A percentile compares a stretch with the other conserved stretches of the same genome.
Evolutionary conservation across 2,113 vertebrate genomes (phyloP).

Genomic region (Aegypius monachus): DNA sequence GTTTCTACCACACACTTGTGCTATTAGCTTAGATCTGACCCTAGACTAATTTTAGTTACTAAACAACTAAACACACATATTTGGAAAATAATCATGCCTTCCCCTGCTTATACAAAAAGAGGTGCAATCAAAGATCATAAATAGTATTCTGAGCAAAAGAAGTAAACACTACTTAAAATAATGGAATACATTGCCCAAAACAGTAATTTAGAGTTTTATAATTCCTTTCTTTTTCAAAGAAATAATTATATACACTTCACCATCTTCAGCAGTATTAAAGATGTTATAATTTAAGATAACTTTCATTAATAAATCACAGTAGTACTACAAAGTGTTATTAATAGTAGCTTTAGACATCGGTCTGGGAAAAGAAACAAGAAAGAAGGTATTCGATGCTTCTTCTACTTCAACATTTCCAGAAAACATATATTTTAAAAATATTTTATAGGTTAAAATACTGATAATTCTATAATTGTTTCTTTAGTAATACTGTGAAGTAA

Average conservation of each 20-base stretch:
- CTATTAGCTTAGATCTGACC: neutral
- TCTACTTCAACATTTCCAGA: slow-evolving; percentile 41
- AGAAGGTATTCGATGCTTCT: neutral
- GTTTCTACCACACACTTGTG: neutral
- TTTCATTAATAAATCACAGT: slow-evolving; percentile 68
- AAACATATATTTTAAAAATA: slow-evolving; percentile 65
- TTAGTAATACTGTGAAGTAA: slow-evolving; percentile 65
- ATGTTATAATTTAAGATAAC: slow-evolving; percentile 53
- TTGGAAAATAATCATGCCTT: neutral
- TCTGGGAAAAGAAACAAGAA: slow-evolving; percentile 50
- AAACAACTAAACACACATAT: neutral
- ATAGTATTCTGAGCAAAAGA: slow-evolving; percentile 30
- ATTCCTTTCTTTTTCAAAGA: slow-evolving; percentile 55
- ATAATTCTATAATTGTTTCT: slow-evolving; percentile 69
- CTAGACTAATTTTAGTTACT: neutral
- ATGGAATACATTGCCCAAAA: slow-evolving; percentile 42
- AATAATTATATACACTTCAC: slow-evolving; percentile 62
- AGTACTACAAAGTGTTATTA: slow-evolving; percentile 57
- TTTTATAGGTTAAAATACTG: slow-evolving; percentile 67
- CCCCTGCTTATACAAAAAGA: neutral
- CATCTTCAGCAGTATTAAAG: slow-evolving; percentile 61
- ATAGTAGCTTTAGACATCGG: slow-evolving; percentile 19
- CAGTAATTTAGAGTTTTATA: slow-evolving; percentile 65
- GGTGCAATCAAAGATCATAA: neutral
- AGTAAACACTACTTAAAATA: slow-evolving; percentile 50